phyloP scores from a whole-genome alignment of 2,113 vertebrate genomes.

The Elgaria multicarinata region DNA sequence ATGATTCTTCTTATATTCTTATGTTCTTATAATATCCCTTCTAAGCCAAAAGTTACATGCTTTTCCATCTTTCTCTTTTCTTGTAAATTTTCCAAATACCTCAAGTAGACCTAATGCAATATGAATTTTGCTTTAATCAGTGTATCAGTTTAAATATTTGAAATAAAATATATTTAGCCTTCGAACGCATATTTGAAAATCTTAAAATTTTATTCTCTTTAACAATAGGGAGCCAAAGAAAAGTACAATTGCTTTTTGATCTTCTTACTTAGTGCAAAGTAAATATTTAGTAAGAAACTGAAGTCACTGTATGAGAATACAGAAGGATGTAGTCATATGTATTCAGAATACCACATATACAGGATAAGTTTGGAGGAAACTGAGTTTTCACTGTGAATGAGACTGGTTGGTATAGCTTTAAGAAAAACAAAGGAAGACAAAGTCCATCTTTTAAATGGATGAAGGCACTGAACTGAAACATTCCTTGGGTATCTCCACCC shows the following conservation, averaged over 20 bases:
- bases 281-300: not conserved
- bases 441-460: slow-evolving; percentile 45
- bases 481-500: slow-evolving; percentile 59
- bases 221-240: not conserved
- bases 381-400: slow-evolving; percentile 52
- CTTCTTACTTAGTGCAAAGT: not conserved
- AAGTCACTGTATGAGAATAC: not conserved
- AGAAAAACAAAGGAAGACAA: slow-evolving; percentile 48
- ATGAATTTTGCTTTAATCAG: not conserved
- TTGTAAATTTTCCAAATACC: not conserved
- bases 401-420: slow-evolving; percentile 42
- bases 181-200: not conserved
- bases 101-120: slow-evolving; percentile 12
- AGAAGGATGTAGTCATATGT: not conserved
- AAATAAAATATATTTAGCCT: not conserved
- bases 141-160: slow-evolving; percentile 6
- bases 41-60: not conserved
- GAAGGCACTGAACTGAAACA: slow-evolving; percentile 50
- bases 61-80: not conserved
- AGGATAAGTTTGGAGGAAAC: slow-evolving; percentile 23
- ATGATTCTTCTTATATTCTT: not conserved
- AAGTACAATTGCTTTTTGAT: not conserved
- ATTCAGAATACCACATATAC: not conserved
- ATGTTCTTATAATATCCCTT: not conserved
- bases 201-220: not conserved